These are phyloP conservation scores for Apamea monoglypha DNA, from an alignment of 2,888 invertebrate species.

Conservation along the genomic window DNA sequence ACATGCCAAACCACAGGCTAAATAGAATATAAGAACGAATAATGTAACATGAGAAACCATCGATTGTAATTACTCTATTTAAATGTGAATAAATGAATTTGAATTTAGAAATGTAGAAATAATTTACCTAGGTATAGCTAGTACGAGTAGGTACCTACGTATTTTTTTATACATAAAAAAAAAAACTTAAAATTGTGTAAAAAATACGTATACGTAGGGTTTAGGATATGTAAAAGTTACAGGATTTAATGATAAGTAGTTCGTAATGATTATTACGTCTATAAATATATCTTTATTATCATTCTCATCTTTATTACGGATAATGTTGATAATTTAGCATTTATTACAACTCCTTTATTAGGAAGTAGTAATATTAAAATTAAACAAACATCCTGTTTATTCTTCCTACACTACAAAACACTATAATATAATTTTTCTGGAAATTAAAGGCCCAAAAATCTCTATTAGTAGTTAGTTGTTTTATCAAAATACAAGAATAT, in stretches of 20 bases:
- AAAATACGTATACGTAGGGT: neutral
- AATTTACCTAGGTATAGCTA: neutral
- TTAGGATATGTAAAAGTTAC: neutral
- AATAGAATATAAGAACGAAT: too few species aligned
- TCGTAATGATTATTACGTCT: neutral
- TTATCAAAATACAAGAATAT: neutral
- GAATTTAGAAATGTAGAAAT: neutral
- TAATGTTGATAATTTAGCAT: neutral
- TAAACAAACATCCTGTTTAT: conserved; percentile 8
- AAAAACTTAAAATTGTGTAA: neutral
- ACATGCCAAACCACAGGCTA: too few species aligned
- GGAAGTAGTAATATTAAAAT: neutral
- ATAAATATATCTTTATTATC: neutral
- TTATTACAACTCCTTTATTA: neutral
- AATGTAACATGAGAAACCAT: too few species aligned
- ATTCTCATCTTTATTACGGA: neutral
- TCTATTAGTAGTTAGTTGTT: neutral
- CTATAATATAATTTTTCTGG: neutral
- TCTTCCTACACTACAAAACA: neutral
- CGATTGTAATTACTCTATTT: too few species aligned
- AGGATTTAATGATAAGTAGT: neutral
- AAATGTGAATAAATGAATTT: too few species aligned
- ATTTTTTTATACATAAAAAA: too few species aligned
- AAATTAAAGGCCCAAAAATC: neutral
- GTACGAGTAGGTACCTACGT: too few species aligned